Conservation (phyloP, 1,140 invertebrate genomes). For the Aethina tumida region DNA sequence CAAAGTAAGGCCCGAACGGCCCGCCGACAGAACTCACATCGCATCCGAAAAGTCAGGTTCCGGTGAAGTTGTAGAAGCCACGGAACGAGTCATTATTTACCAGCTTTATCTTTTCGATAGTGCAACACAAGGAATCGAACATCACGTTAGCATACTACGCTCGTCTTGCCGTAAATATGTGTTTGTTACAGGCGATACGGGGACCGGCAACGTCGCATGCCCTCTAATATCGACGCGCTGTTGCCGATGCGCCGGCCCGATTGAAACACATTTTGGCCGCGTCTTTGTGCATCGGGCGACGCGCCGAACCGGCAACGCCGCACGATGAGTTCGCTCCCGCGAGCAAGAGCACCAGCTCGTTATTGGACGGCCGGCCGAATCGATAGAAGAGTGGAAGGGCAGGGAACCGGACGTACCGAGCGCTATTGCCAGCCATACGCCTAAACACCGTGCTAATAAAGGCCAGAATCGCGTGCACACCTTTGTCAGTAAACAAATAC, state of each 20-base stretch:
- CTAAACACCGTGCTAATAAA: slow-evolving; percentile 18
- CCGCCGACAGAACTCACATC: too few relatives aligned
- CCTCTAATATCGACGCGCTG: slow-evolving; percentile 20
- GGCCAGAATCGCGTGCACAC: slow-evolving; percentile 16
- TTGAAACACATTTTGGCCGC: slow-evolving; percentile 6
- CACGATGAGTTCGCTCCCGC: slow-evolving; percentile 31
- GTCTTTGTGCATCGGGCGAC: slow-evolving; percentile 14
- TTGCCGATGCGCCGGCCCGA: slow-evolving; percentile 16
- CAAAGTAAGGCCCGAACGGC: too few relatives aligned
- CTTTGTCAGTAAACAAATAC: slow-evolving; percentile 33
- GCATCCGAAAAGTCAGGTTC: too few relatives aligned
- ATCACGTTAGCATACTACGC: too few relatives aligned
- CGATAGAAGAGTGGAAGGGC: slow-evolving; percentile 31
- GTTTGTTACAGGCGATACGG: too few relatives aligned
- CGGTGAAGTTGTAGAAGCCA: too few relatives aligned
- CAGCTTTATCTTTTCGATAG: too few relatives aligned
- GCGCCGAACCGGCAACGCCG: slow-evolving; percentile 23
- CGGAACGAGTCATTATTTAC: too few relatives aligned
- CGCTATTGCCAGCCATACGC: slow-evolving; percentile 16
- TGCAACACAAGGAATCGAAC: too few relatives aligned
- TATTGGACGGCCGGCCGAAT: slow-evolving; percentile 30
- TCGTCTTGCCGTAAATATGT: too few relatives aligned
- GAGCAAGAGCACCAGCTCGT: slow-evolving; percentile 28
- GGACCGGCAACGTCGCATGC: slow-evolving; percentile 26
- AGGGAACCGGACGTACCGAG: slow-evolving; percentile 26